Percentiles rank a stretch among this genome's conserved stretches.
Evolutionary conservation across 2,888 invertebrate species (phyloP).

Genomic region (Volucella zonaria): DNA sequence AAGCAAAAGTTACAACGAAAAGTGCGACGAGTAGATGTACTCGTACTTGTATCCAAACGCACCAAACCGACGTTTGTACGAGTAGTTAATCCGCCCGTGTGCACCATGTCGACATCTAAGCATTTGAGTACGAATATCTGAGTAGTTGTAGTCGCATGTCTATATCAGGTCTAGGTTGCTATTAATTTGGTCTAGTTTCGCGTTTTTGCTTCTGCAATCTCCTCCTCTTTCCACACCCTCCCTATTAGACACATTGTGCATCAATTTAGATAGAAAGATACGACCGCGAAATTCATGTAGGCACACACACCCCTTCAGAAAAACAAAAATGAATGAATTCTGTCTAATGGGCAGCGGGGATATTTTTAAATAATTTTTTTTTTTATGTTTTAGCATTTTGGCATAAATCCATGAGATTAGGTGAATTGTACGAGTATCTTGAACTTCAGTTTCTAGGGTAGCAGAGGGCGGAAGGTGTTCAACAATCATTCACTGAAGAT

Average conservation of each 20-base stretch:
- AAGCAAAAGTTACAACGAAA: constrained; percentile 19
- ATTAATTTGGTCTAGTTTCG: constrained; percentile 69
- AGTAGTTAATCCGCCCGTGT: constrained; percentile 27
- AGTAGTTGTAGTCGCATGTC: constrained; percentile 1
- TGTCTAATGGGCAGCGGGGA: constrained; percentile 54
- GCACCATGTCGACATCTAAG: constrained; percentile 15
- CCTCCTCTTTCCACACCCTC: constrained; percentile 15
- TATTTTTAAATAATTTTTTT: constrained; percentile 41
- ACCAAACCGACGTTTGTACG: constrained; percentile 1
- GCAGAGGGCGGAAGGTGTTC: not conserved
- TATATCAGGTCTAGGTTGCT: constrained; percentile 65
- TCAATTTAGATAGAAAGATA: constrained; percentile 33
- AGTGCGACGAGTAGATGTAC: constrained; percentile 49
- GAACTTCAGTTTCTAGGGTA: constrained; percentile 53
- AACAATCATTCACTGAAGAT: constrained; percentile 14
- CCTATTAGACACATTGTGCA: constrained; percentile 13
- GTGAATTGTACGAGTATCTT: constrained; percentile 35
- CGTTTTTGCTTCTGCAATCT: constrained; percentile 13
- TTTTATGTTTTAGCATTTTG: constrained; percentile 29
- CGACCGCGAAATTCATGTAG: constrained; percentile 18
- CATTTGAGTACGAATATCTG: no score
- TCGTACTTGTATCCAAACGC: constrained; percentile 57
- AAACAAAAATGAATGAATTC: constrained; percentile 15
- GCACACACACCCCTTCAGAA: constrained; percentile 43
- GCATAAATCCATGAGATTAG: constrained; percentile 47